Conservation (phyloP, 2,888 invertebrate genomes). For the Druceiella hillmani region DNA sequence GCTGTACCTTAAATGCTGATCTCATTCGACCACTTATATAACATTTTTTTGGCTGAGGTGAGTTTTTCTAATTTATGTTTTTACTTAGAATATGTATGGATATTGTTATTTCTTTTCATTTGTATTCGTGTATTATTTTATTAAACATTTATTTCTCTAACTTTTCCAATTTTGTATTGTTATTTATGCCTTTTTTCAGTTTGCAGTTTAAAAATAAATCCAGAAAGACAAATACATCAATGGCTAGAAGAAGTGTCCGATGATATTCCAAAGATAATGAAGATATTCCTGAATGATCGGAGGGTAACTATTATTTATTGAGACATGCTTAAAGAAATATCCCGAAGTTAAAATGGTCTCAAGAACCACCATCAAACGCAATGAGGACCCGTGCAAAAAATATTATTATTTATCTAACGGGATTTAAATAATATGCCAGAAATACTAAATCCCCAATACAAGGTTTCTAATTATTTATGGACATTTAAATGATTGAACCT, state of each 20-base stretch:
- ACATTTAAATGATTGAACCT: no score
- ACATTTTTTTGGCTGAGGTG: constrained; percentile 15
- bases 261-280: no score
- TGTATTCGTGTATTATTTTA: constrained; percentile 12
- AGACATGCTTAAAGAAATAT: no score
- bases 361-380: no score
- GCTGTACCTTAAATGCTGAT: constrained; percentile 13
- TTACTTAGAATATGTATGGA: constrained; percentile 14
- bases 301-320: no score
- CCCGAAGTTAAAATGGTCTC: no score
- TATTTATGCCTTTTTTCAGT: constrained; percentile 10
- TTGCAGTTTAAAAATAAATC: constrained; percentile 14
- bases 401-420: no score
- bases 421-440: no score
- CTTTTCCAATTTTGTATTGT: constrained; percentile 9
- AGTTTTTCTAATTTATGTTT: constrained; percentile 16
- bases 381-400: no score
- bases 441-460: no score
- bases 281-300: no score
- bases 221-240: constrained; percentile 15
- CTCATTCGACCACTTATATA: constrained; percentile 17
- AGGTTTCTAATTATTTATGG: no score
- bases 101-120: constrained; percentile 15
- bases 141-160: constrained; percentile 11
- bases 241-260: constrained; percentile 19